Percentiles rank a stretch among this genome's conserved stretches.
phyloP scores from a whole-genome alignment of 2,888 invertebrate genomes.

The Heliconius charithonia region DNA sequence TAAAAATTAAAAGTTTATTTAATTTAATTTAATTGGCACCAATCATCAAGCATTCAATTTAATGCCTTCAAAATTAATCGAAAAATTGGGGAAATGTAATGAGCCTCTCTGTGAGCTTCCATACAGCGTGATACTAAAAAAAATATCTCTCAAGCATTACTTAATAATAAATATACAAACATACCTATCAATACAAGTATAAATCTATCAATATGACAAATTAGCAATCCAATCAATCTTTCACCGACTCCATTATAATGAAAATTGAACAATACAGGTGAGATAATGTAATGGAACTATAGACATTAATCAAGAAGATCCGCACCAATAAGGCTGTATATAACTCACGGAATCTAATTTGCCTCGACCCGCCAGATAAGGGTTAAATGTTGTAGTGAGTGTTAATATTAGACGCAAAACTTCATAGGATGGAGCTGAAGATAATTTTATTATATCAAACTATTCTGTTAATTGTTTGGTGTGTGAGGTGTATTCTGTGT shows the following conservation, averaged over 20 bases:
- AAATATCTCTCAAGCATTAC: too few relatives aligned
- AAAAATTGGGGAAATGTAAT: too few relatives aligned
- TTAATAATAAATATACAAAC: background rate
- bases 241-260: conserved; percentile 35
- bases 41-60: too few relatives aligned
- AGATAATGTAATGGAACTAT: conserved; percentile 47
- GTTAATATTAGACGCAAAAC: conserved; percentile 51
- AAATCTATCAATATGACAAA: conserved; percentile 20
- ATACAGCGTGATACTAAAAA: too few relatives aligned
- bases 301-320: conserved; percentile 52
- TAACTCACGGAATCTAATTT: conserved; percentile 54
- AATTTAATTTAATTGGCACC: too few relatives aligned
- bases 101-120: too few relatives aligned
- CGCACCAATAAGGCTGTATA: conserved; percentile 52
- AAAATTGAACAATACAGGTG: conserved; percentile 42
- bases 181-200: background rate
- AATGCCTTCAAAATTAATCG: too few relatives aligned
- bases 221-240: conserved; percentile 18
- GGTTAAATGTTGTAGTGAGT: conserved; percentile 52
- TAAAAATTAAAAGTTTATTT: too few relatives aligned
- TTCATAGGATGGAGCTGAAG: conserved; percentile 43
- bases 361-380: conserved; percentile 48
- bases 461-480: conserved; percentile 14
- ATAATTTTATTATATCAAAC: conserved; percentile 45
- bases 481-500: background rate